These are phyloP conservation scores for Glaucopsyche alexis DNA, from an alignment of 2,888 invertebrate species.

Conservation along the genomic window DNA sequence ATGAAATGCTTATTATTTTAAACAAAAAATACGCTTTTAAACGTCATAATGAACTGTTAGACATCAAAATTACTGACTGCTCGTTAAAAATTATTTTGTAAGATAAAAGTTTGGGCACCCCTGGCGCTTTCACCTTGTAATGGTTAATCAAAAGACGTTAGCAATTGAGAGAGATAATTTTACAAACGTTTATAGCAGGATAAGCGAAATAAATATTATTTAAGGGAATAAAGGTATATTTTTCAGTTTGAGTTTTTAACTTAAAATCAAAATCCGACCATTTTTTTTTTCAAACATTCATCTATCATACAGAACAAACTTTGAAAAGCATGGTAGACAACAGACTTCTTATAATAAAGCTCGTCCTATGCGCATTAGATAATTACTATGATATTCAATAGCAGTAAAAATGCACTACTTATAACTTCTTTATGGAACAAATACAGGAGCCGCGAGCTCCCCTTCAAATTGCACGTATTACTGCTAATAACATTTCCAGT, in stretches of 20 bases:
- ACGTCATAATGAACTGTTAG: background rate
- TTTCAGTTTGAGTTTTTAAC: too few species aligned
- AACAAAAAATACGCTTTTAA: background rate
- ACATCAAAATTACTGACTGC: conserved; percentile 8
- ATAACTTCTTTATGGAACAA: background rate
- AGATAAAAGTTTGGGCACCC: background rate
- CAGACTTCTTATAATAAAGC: too few species aligned
- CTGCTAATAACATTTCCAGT: conserved; percentile 40
- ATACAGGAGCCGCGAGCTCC: conserved; percentile 30
- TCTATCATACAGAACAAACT: too few species aligned
- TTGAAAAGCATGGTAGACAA: too few species aligned
- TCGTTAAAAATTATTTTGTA: conserved; percentile 2
- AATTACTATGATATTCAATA: too few species aligned
- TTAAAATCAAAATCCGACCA: background rate
- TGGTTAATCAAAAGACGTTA: conserved; percentile 10
- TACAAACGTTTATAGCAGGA: background rate
- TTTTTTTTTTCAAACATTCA: background rate
- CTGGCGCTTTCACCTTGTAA: conserved; percentile 1
- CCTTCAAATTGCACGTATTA: conserved; percentile 53
- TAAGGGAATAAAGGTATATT: background rate
- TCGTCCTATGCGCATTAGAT: too few species aligned
- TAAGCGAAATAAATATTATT: background rate
- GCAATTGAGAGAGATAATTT: conserved; percentile 12
- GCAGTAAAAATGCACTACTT: too few species aligned
- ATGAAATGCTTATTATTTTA: background rate